Percentiles rank a stretch among this genome's conserved stretches.
These are phyloP conservation scores for Thereva unica DNA, from an alignment of 2,888 invertebrate species.

Conservation along the genomic window DNA sequence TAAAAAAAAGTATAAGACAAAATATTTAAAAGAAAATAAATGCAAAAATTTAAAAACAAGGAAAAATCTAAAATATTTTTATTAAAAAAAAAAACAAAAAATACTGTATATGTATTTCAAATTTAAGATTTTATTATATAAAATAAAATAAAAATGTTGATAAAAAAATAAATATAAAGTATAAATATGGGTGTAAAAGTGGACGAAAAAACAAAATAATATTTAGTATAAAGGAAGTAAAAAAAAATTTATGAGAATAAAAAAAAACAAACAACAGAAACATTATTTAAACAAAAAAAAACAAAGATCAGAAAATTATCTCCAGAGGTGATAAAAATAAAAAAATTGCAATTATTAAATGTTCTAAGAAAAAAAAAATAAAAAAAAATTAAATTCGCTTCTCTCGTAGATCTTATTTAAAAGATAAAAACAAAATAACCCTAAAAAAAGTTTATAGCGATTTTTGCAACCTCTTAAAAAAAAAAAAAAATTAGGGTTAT, in stretches of 20 bases:
- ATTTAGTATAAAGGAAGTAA: not conserved
- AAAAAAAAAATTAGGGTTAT: not conserved
- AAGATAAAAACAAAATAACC: not conserved
- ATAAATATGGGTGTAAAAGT: conserved; percentile 5
- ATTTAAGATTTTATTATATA: not conserved
- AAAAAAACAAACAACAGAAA: conserved; percentile 7
- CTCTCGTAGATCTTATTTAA: too few species aligned
- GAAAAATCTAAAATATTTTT: not conserved
- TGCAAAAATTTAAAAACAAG: conserved; percentile 8
- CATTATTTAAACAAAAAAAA: conserved; percentile 11
- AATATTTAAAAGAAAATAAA: too few species aligned
- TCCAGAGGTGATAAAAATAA: conserved; percentile 4
- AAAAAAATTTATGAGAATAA: conserved; percentile 18
- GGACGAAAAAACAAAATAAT: not conserved
- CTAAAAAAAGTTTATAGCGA: conserved; percentile 28
- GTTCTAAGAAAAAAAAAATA: conserved; percentile 2
- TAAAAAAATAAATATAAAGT: conserved; percentile 10
- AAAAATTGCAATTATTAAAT: conserved; percentile 29
- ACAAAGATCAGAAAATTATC: conserved; percentile 15
- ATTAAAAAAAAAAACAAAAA: conserved; percentile 23
- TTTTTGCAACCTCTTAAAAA: conserved; percentile 18
- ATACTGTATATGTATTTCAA: conserved; percentile 10
- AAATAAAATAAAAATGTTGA: too few species aligned
- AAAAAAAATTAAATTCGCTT: conserved; percentile 5
- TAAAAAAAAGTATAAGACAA: too few species aligned